Percentiles rank a stretch among this genome's conserved stretches.
Conservation (phyloP, 2,797 vertebrate species). For the Silurus aristotelis region DNA sequence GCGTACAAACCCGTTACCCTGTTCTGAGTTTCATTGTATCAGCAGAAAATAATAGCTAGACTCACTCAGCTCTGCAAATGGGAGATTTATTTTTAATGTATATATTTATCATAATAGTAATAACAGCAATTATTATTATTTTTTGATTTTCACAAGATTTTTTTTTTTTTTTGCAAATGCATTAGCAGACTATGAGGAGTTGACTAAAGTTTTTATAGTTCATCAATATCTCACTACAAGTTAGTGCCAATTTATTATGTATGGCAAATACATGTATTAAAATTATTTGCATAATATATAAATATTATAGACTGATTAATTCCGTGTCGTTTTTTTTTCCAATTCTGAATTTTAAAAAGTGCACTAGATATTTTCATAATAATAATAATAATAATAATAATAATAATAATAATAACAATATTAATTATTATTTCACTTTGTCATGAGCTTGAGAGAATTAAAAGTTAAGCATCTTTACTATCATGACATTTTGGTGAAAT, state of each 20-base stretch:
- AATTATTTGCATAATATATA: background rate
- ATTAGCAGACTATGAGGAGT: background rate
- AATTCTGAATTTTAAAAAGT: background rate
- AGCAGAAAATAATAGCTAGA: conserved; percentile 1
- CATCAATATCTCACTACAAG: background rate
- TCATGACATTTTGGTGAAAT: background rate
- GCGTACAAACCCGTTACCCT: conserved; percentile 38
- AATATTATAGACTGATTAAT: background rate
- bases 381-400: background rate
- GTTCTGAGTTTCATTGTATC: background rate
- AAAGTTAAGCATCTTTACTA: background rate
- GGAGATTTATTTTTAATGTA: background rate
- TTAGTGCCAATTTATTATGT: background rate
- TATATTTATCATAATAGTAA: background rate
- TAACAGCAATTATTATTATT: background rate
- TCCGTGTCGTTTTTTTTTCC: background rate
- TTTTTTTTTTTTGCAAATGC: background rate
- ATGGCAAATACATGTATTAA: background rate
- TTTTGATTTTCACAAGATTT: background rate
- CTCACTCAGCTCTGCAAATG: background rate
- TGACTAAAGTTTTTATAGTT: background rate
- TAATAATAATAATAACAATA: background rate
- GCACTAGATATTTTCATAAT: background rate
- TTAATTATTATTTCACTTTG: background rate
- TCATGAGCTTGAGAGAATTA: background rate